A percentile compares a stretch with the other conserved stretches of the same genome.
These are phyloP conservation scores for Poeciliopsis turrubarensis DNA, from an alignment of 2,113 vertebrate species.

Conservation along the genomic window DNA sequence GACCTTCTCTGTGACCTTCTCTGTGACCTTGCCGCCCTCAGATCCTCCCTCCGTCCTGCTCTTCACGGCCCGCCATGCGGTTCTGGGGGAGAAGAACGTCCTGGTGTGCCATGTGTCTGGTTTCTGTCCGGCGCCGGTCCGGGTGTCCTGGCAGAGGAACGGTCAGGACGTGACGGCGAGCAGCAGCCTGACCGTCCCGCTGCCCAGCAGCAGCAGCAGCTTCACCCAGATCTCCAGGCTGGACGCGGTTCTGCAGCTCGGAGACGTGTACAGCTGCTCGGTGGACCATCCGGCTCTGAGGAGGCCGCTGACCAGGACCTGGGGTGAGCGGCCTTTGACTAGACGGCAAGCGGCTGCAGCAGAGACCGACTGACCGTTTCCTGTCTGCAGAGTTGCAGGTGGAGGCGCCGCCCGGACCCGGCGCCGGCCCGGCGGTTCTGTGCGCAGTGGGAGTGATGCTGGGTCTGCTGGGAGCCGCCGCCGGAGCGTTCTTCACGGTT, in stretches of 20 bases:
- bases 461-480: too few relatives aligned
- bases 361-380: too few relatives aligned
- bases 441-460: too few relatives aligned
- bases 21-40: constrained; percentile 27
- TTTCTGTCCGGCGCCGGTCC: constrained; percentile 79
- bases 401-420: too few relatives aligned
- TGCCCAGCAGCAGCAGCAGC: constrained; percentile 57
- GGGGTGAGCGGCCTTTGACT: constrained; percentile 71
- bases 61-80: constrained; percentile 40
- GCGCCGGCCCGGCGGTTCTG: too few relatives aligned
- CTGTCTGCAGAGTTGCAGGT: too few relatives aligned
- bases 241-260: constrained; percentile 66
- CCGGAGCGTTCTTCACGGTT: too few relatives aligned
- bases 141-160: constrained; percentile 78
- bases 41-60: constrained; percentile 62
- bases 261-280: constrained; percentile 78
- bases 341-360: too few relatives aligned
- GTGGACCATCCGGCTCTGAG: constrained; percentile 68
- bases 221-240: constrained; percentile 78
- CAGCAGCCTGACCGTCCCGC: constrained; percentile 61
- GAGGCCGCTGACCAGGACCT: constrained; percentile 47
- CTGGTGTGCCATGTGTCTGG: constrained; percentile 79
- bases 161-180: constrained; percentile 52
- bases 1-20: too few relatives aligned
- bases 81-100: constrained; percentile 58